phyloP scores from a whole-genome alignment of 2,797 vertebrate species.

The Hippopotamyrus pictus region DNA sequence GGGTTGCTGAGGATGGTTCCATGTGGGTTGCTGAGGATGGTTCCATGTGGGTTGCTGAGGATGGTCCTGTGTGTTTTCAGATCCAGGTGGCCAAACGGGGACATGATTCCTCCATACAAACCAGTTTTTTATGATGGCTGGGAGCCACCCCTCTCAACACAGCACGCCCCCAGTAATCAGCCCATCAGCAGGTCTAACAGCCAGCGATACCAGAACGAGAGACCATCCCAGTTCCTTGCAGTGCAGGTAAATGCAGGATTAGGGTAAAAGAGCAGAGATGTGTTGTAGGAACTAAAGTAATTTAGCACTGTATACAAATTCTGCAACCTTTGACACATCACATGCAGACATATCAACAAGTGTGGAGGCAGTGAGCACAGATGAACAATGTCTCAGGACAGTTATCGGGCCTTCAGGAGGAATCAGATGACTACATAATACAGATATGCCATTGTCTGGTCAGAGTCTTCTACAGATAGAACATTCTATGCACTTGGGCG shows the following conservation, averaged over 20 bases:
- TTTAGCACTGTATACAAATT: background rate
- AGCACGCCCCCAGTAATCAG: background rate
- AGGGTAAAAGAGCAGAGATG: background rate
- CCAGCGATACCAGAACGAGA: constrained; percentile 31
- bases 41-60: too few relatives aligned
- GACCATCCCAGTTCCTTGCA: constrained; percentile 10
- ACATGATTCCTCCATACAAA: constrained; percentile 54
- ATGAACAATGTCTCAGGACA: background rate
- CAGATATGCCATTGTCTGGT: background rate
- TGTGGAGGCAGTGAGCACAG: background rate
- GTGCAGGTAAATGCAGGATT: background rate
- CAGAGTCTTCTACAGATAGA: background rate
- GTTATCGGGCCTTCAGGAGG: background rate
- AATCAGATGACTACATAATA: background rate
- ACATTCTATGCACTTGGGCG: background rate
- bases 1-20: too few relatives aligned
- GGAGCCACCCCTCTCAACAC: constrained; percentile 42
- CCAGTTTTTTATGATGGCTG: constrained; percentile 72
- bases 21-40: background rate
- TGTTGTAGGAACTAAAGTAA: background rate
- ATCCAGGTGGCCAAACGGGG: constrained; percentile 50
- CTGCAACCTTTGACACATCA: background rate
- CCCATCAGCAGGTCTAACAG: constrained; percentile 40
- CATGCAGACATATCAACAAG: background rate
- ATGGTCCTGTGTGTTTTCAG: constrained; percentile 44